These are phyloP conservation scores for Macaca nemestrina DNA, from an alignment of 2,113 vertebrate species.

Conservation along the genomic window DNA sequence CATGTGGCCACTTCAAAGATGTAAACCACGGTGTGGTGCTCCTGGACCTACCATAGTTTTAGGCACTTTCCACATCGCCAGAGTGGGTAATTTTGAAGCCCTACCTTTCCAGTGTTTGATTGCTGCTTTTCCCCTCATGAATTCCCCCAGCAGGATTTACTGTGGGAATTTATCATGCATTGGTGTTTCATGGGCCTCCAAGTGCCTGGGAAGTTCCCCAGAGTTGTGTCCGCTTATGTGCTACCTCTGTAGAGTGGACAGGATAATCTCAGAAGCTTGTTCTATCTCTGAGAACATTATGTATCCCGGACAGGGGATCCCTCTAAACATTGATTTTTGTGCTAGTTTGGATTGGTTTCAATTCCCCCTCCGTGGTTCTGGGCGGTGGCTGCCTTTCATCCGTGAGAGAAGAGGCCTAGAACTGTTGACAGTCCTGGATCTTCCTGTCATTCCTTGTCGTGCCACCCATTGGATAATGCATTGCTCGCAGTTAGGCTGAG, in stretches of 20 bases:
- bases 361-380: background rate
- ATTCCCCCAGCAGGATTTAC: background rate
- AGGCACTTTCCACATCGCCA: background rate
- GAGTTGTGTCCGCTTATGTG: background rate
- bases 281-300: background rate
- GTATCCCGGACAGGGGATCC: background rate
- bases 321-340: background rate
- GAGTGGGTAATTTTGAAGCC: background rate
- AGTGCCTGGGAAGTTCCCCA: background rate
- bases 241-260: background rate
- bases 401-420: background rate
- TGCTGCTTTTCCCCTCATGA: background rate
- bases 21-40: background rate
- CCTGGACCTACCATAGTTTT: background rate
- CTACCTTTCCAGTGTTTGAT: background rate
- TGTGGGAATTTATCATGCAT: background rate
- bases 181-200: background rate
- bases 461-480: background rate
- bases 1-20: background rate
- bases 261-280: background rate
- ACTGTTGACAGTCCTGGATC: background rate
- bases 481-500: background rate
- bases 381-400: background rate
- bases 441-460: background rate
- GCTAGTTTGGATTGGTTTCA: constrained; percentile 16